phyloP scores from a whole-genome alignment of 2,797 vertebrate species.

The Choloepus didactylus region DNA sequence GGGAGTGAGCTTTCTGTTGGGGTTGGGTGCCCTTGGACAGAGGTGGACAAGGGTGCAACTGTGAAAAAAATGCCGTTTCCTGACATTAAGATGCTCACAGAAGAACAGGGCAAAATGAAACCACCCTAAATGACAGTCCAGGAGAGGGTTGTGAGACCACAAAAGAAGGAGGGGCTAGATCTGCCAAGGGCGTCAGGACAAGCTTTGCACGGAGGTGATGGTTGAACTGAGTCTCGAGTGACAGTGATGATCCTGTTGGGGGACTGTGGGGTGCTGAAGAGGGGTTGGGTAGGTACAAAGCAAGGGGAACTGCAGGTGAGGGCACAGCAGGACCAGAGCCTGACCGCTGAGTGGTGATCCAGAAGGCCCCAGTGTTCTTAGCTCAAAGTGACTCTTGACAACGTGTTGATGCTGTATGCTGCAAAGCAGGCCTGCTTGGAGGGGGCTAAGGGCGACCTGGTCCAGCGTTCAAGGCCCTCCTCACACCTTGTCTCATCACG shows the following conservation, averaged over 20 bases:
- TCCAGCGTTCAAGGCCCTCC: not conserved
- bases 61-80: not conserved
- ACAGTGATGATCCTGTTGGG: not conserved
- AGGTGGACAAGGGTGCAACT: fast-evolving
- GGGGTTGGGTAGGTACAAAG: not conserved
- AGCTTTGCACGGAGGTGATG: not conserved
- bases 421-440: not conserved
- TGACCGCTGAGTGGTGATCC: not conserved
- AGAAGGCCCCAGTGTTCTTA: not conserved
- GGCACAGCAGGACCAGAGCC: not conserved
- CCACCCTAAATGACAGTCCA: not conserved
- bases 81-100: not conserved
- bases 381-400: not conserved
- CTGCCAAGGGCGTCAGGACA: not conserved
- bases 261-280: not conserved
- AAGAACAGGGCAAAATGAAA: not conserved
- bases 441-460: not conserved
- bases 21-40: not conserved
- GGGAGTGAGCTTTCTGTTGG: not conserved
- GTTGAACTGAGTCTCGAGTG: not conserved
- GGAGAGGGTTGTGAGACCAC: not conserved
- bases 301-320: not conserved
- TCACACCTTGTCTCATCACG: not conserved
- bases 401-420: not conserved
- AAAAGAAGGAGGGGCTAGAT: fast-evolving